A percentile compares a stretch with the other conserved stretches of the same genome.
Evolutionary conservation across 1,140 invertebrate genomes (phyloP).

Genomic region (Trigoniulus corallinus): DNA sequence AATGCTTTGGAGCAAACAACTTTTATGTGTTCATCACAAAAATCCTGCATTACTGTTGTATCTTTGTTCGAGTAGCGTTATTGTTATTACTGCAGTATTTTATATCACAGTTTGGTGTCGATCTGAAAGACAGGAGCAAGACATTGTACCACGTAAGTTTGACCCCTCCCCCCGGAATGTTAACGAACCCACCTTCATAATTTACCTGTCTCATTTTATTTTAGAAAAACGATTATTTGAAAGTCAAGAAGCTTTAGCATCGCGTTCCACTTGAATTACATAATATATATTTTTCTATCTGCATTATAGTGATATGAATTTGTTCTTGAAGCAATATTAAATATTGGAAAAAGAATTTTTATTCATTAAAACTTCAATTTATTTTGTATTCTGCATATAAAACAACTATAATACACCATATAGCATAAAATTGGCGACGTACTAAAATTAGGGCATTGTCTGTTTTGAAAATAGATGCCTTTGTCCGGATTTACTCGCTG

Average conservation of each 20-base stretch:
- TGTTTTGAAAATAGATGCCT: too few species aligned
- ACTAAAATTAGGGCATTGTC: too few species aligned
- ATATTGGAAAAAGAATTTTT: too few species aligned
- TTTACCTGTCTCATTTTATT: neutral
- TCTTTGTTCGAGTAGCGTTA: neutral
- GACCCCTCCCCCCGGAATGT: neutral
- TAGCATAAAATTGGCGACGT: too few species aligned
- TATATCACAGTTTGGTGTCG: conserved; percentile 7
- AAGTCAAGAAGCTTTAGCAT: neutral
- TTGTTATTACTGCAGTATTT: conserved; percentile 11
- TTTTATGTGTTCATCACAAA: conserved; percentile 9
- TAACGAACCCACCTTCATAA: neutral
- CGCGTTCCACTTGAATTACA: neutral
- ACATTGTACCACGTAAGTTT: conserved; percentile 14
- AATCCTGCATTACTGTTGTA: neutral
- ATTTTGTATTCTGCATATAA: too few species aligned
- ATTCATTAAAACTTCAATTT: too few species aligned
- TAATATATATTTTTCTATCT: neutral
- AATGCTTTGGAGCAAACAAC: conserved; percentile 11
- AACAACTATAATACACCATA: too few species aligned
- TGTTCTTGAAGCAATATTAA: neutral
- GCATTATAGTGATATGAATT: neutral
- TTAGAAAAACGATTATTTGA: neutral
- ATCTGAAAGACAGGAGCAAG: conserved; percentile 12
- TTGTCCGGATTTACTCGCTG: too few species aligned